phyloP scores from a whole-genome alignment of 2,888 invertebrate genomes.

The Pocota personata region DNA sequence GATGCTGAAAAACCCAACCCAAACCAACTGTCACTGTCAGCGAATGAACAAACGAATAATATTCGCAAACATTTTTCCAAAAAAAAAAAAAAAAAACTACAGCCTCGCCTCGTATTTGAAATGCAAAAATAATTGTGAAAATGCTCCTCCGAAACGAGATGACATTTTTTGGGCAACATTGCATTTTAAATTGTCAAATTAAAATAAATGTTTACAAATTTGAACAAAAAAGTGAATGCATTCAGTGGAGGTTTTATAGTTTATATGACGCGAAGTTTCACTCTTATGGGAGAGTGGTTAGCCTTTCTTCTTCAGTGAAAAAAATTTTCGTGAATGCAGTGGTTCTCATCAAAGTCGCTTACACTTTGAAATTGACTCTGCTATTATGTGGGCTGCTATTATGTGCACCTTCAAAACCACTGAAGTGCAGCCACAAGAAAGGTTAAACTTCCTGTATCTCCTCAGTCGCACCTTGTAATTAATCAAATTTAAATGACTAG shows the following conservation, averaged over 20 bases:
- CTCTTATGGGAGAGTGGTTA: background rate
- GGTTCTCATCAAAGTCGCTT: background rate
- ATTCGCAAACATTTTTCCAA: background rate
- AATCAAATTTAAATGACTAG: background rate
- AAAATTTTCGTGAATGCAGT: background rate
- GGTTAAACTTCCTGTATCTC: background rate
- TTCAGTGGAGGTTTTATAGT: background rate
- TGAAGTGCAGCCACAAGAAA: background rate
- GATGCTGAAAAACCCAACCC: background rate
- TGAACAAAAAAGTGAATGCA: slow-evolving; percentile 18
- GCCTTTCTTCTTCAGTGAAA: background rate
- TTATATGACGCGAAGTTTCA: background rate
- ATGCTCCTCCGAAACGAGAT: background rate
- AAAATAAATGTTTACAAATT: slow-evolving; percentile 21
- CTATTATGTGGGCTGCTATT: too few relatives aligned
- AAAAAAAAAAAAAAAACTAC: background rate
- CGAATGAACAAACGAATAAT: background rate
- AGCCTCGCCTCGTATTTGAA: slow-evolving; percentile 4
- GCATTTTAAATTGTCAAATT: slow-evolving; percentile 22
- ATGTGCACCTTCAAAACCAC: background rate
- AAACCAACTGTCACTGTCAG: background rate
- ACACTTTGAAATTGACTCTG: background rate
- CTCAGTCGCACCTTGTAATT: background rate
- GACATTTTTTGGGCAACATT: background rate
- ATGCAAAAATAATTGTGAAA: slow-evolving; percentile 26